Evolutionary conservation across 2,888 invertebrate genomes (phyloP), one percentile per base, ranked within the genome.

Genomic region (Keiferia lycopersicella): DNA sequence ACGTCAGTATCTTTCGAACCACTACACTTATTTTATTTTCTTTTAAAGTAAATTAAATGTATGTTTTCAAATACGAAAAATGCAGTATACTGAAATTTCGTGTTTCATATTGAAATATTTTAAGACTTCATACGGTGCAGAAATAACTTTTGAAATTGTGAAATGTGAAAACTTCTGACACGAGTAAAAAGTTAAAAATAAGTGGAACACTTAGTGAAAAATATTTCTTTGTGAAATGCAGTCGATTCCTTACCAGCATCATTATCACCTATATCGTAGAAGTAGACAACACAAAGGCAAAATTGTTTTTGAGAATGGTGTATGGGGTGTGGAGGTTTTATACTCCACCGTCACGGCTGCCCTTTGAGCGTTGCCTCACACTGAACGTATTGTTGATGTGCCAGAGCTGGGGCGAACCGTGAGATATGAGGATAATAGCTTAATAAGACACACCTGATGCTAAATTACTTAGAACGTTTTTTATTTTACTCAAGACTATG

Each of bases 361-460:
- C 90, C 90, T 90, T 90, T 90, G 74, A 76, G 77, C 78, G 83
- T 88, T 88, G 87, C 89, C 77, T 87, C 88, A 90, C 88, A 85
- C 87, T 87, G 88, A 83, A 80, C 85, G 83, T 81, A 86, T 87
- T 87, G 83, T 83, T 74, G 80, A 80, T 81, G 81, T 78, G 82
- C 61, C 67, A 77, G 34, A 34, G 80, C 71, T 67, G 7, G 45
- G n/a, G n/a, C 74, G 83, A 85, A 76, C 22, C 12, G 20, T 50
- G 50, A 18, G 50, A 70, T 69, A 78, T 66, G 72, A 74, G 74
- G 75, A 68, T 70, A 64, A 60, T 60, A 60, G 60, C 60, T 39
- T 58, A 58, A 58, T 34, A 34, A 34, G 56, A 16, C 34, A 56
- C 34, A 56, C 56, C 56, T n/a, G 22, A n/a, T 16, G 26, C 2